Conservation (phyloP, 2,888 invertebrate genomes). For the Orgyia antiqua region DNA sequence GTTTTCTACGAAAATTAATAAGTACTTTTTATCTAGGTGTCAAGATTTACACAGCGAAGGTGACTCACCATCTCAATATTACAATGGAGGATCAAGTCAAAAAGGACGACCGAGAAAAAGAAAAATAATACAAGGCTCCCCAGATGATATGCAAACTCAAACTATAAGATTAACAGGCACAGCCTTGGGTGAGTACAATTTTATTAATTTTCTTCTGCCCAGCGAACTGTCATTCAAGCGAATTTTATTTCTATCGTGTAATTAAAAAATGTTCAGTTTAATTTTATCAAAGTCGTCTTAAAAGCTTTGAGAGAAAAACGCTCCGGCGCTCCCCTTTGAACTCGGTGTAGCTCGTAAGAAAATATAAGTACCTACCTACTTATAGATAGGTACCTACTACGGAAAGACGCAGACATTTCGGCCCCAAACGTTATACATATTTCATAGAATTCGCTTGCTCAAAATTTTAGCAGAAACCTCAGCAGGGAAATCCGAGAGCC, state of each 20-base stretch:
- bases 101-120: constrained; percentile 90
- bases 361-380: constrained; percentile 13
- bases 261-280: constrained; percentile 21
- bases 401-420: constrained; percentile 15
- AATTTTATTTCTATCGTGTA: constrained; percentile 26
- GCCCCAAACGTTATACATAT: constrained; percentile 39
- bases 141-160: constrained; percentile 81
- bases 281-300: constrained; percentile 17
- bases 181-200: constrained; percentile 79
- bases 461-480: constrained; percentile 66
- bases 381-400: constrained; percentile 7
- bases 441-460: constrained; percentile 47
- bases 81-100: constrained; percentile 80
- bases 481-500: constrained; percentile 58
- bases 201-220: constrained; percentile 7
- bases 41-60: constrained; percentile 70
- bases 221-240: constrained; percentile 31
- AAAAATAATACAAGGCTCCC: constrained; percentile 79
- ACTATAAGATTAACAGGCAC: constrained; percentile 84
- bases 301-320: constrained; percentile 14
- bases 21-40: constrained; percentile 38
- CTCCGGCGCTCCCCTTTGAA: constrained; percentile 20
- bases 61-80: constrained; percentile 81
- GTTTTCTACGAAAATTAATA: constrained; percentile 6
- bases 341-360: constrained; percentile 19